Base-by-base conservation (phyloP, 2,113 vertebrate genomes). In the Python bivittatus region DNA sequence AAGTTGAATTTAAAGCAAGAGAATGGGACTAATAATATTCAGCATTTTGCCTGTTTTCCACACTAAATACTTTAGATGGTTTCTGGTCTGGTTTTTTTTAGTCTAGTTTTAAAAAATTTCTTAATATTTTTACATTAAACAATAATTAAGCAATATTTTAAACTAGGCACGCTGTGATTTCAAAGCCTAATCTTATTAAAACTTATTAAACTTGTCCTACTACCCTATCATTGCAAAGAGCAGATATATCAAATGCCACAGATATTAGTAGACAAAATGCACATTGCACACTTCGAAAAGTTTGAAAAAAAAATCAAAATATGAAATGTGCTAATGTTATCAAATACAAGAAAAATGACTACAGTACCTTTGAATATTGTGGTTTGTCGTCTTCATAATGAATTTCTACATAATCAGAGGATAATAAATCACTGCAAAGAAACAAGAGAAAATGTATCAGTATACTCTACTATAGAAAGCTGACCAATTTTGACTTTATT, bases 361-460 rank as follows among this genome's bases (percentile, higher is more conserved):
- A 94, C 22, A 91, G 27, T 99, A 99, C 99, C 99, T 99, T 99
- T 89, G 98, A 99, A 89, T 97, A 96, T 72, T 98, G 97, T 3
- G 98, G 98, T 92, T 98, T 99, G 72, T 98, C 98, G 29, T 98
- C 97, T 95, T 99, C 98, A 91, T 98, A 99, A 97, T 99, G 97
- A 97, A 99, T 99, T 97, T 99, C 99, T 95, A 99, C 98, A 94
- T 99, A 99, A 97, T 98, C 98, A 84, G 99, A 99, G 92, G 99
- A 99, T 96, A 99, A 97, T 96, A 99, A 97, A 94, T 98, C 98
- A 98, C 99, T 99, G 97, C 52, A 93, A 97, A 96, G 94, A 86
- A 96, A 96, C 95, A 4, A 1, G 38, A 25, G 52, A 88, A 42
- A 57, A 38, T 0, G 91, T 58, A 54, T 61, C 60, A 84, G 44